Base-by-base conservation (phyloP, 2,888 invertebrate species). In the Teleiodes luculella region DNA sequence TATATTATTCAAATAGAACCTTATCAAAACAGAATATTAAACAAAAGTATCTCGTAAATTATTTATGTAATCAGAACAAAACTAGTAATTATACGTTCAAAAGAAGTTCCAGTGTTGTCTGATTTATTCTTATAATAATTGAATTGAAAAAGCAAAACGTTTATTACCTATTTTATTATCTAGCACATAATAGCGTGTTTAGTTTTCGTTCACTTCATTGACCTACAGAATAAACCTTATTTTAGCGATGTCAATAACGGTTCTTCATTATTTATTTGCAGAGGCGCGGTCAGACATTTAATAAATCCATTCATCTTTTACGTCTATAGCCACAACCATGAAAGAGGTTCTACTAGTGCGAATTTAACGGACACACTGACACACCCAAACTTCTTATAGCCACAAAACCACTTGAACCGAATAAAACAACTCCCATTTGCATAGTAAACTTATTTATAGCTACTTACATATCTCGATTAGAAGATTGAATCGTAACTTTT, bases 311-410 rank as follows among this genome's bases (percentile, higher is more conserved):
- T 63, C 61, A 62, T 65, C 65, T 65, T 61, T 63, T 62, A 63
- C 59, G 47, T 52, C 58, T 55, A 57, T 60, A 57, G 56, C 58
- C 59, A 61, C n/a, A 57, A 51, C 54, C 48, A 58, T 54, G 65
- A 64, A 18, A 18, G 61, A 65, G 71, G 67, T 68, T 63, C 56
- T 67, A 63, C 62, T 5, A 10, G 3, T 24, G 24, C 63, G 69
- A 60, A 50, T 60, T 74, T 72, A 74, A 70, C 74, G 65, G 66
- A 28, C n/a, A 56, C 57, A 63, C 59, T 56, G 53, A 48, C 20
- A 52, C 39, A 35, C n/a, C 18, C 24, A 5, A 43, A 20, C 11
- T 10, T n/a, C 4, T n/a, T 11, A 24, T n/a, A 20, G 20, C 24
- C 20, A 43, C 2, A 43, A 43, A 8, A 33, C 20, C 24, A 43